Conservation (phyloP, 1,140 invertebrate genomes). For the Panagrolaimus sp. region DNA sequence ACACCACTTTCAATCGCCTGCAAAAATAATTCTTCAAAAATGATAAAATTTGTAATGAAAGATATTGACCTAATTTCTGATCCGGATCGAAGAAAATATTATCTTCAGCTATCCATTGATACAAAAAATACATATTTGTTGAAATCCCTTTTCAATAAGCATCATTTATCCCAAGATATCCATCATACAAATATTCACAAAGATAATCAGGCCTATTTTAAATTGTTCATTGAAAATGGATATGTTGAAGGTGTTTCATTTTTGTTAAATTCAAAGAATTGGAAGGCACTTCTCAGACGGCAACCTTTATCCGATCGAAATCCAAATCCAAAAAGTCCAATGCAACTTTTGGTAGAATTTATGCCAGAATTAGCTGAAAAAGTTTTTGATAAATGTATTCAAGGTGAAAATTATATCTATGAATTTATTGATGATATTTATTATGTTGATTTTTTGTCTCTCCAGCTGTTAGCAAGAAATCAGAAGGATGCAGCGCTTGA, state of each 20-base stretch:
- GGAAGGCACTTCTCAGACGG: background rate
- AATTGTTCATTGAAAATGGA: background rate
- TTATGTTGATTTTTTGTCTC: no score
- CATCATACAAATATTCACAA: no score
- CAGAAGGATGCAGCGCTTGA: no score
- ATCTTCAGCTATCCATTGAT: background rate
- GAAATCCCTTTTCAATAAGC: background rate
- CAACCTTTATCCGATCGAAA: background rate
- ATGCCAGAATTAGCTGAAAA: no score
- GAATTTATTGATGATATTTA: no score
- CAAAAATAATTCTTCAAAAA: background rate
- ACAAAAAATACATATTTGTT: background rate
- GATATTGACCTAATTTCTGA: background rate
- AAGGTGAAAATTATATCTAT: no score
- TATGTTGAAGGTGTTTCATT: background rate
- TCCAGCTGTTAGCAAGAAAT: no score
- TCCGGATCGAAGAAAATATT: background rate
- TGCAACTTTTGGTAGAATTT: background rate
- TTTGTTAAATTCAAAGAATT: background rate
- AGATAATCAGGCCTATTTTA: no score
- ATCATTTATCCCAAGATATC: no score
- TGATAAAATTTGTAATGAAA: background rate
- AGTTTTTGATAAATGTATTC: no score
- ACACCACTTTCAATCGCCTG: background rate
- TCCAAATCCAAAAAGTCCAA: background rate